Percentiles rank a stretch among this genome's conserved stretches.
Evolutionary conservation across 2,797 vertebrate species (phyloP).

Genomic region (Podarcis lilfordi): DNA sequence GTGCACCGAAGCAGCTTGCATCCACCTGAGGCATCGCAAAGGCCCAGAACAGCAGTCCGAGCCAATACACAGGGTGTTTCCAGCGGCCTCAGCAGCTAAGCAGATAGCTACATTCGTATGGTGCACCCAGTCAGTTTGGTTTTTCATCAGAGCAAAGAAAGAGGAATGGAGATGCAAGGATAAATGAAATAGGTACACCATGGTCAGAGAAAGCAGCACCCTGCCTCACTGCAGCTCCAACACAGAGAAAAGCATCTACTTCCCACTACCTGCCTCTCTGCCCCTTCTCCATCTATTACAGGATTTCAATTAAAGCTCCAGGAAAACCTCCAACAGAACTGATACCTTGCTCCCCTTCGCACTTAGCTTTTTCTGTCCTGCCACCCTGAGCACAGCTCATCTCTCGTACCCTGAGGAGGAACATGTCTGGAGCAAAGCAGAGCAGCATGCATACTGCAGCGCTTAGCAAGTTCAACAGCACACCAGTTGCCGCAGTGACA

Average conservation of each 20-base stretch:
- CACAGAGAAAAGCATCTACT: not conserved
- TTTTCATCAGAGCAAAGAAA: not conserved
- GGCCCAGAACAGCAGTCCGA: slow-evolving; percentile 29
- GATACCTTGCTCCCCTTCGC: not conserved
- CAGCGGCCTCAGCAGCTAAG: not conserved
- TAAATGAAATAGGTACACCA: not conserved
- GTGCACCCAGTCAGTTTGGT: not conserved
- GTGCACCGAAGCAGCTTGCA: slow-evolving; percentile 42
- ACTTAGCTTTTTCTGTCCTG: too few relatives aligned
- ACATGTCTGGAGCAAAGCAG: not conserved
- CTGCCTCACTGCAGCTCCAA: not conserved
- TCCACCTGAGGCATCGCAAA: slow-evolving; percentile 56
- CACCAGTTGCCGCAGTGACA: not conserved
- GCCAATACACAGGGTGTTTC: slow-evolving; percentile 4
- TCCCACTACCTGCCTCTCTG: too few relatives aligned
- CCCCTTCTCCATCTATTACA: not conserved
- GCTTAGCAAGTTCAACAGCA: not conserved
- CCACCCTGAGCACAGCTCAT: not conserved
- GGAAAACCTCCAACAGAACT: not conserved
- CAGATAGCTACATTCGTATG: not conserved
- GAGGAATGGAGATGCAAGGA: not conserved
- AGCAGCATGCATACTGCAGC: not conserved
- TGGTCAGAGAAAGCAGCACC: not conserved
- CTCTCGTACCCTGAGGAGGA: not conserved
- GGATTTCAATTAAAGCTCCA: not conserved